These are phyloP conservation scores for Staurois parvus DNA, from an alignment of 2,797 vertebrate species.

Conservation along the genomic window DNA sequence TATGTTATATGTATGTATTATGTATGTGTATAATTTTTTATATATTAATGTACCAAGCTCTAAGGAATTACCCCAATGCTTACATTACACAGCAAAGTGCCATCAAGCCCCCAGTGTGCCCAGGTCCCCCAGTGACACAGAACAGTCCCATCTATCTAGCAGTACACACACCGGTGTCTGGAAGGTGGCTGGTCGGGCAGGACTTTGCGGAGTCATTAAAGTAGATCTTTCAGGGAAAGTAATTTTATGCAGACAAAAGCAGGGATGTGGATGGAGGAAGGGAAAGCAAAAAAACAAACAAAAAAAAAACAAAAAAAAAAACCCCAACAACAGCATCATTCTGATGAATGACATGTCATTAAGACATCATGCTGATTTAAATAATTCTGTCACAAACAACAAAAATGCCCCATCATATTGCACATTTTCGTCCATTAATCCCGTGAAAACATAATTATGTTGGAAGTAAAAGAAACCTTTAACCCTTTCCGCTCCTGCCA, in stretches of 20 bases:
- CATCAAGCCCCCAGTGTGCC: too few relatives aligned
- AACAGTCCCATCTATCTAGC: too few relatives aligned
- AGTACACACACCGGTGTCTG: background rate
- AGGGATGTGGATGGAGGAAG: conserved; percentile 63
- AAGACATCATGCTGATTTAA: conserved; percentile 66
- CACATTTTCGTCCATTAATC: conserved; percentile 45
- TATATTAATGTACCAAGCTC: too few relatives aligned
- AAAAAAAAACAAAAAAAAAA: background rate
- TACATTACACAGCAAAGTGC: too few relatives aligned
- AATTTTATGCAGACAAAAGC: conserved; percentile 58
- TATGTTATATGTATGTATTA: background rate
- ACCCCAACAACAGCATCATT: conserved; percentile 60
- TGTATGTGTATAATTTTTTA: background rate
- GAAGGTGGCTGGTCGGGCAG: background rate
- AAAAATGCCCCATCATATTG: conserved; percentile 56
- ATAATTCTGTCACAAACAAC: conserved; percentile 61
- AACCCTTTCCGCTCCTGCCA: conserved; percentile 47
- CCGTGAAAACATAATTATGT: conserved; percentile 57
- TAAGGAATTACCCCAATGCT: too few relatives aligned
- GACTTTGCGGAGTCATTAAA: background rate
- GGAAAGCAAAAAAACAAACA: background rate
- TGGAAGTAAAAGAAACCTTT: conserved; percentile 35
- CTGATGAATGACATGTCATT: conserved; percentile 68
- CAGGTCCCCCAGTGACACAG: too few relatives aligned
- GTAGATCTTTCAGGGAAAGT: conserved; percentile 32